Evolutionary conservation across 2,113 vertebrate species (phyloP).

Genomic region (Datnioides undecimradiatus): DNA sequence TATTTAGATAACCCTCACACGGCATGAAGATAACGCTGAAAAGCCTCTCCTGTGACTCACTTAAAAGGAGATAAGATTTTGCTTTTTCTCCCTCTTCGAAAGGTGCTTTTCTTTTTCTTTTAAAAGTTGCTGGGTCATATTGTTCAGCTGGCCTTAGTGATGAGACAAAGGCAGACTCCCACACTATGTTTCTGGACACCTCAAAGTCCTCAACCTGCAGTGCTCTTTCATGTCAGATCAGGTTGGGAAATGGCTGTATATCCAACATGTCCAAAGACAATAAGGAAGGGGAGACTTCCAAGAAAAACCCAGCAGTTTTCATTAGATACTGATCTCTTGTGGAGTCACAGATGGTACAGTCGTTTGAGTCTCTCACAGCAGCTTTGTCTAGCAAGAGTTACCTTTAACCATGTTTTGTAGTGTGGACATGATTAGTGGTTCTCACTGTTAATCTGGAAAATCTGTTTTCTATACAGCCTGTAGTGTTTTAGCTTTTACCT

Average conservation of each 20-base stretch:
- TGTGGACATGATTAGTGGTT: background rate
- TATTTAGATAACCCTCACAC: slow-evolving; percentile 54
- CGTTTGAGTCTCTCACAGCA: slow-evolving; percentile 35
- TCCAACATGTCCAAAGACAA: slow-evolving; percentile 70
- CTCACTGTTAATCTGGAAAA: background rate
- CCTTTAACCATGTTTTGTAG: slow-evolving; percentile 21
- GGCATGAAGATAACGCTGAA: slow-evolving; percentile 37
- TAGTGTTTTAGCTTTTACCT: background rate
- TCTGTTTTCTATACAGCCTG: background rate
- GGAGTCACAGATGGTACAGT: slow-evolving; percentile 55
- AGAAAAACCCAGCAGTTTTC: slow-evolving; percentile 62
- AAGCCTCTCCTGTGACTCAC: slow-evolving; percentile 53
- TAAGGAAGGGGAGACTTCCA: slow-evolving; percentile 59
- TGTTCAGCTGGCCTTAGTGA: slow-evolving; percentile 15
- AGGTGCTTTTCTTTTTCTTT: slow-evolving; percentile 13
- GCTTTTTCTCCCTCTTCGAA: background rate
- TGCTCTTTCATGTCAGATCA: slow-evolving; percentile 67
- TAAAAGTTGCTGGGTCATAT: slow-evolving; percentile 28
- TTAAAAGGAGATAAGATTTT: slow-evolving; percentile 40
- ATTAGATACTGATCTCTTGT: slow-evolving; percentile 61
- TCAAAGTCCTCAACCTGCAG: slow-evolving; percentile 52
- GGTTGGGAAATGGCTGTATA: slow-evolving; percentile 53
- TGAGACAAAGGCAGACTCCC: slow-evolving; percentile 30
- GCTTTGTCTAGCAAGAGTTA: slow-evolving; percentile 16
- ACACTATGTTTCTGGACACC: slow-evolving; percentile 39